phyloP scores from a whole-genome alignment of 2,797 vertebrate species.

The Chelidonichthys spinosus region DNA sequence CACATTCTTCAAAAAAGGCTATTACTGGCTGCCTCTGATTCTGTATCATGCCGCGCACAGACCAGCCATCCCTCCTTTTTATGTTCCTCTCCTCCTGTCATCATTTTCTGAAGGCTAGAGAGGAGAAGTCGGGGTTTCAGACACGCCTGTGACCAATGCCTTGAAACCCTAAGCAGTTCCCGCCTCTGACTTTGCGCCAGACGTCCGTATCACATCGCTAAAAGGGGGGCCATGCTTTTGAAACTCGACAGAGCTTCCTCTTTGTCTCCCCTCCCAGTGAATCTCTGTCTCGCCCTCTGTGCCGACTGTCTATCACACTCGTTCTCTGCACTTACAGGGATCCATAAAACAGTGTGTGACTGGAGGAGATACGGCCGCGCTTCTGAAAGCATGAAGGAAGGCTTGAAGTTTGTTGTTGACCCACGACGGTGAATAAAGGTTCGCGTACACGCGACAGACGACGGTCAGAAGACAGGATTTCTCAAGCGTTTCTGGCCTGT shows the following conservation, averaged over 20 bases:
- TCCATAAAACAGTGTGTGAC: slow-evolving; percentile 61
- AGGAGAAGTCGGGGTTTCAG: slow-evolving; percentile 75
- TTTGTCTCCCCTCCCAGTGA: slow-evolving; percentile 67
- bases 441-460: slow-evolving; percentile 9
- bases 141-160: slow-evolving; percentile 76
- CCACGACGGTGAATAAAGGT: slow-evolving; percentile 36
- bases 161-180: slow-evolving; percentile 79
- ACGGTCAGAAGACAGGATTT: background rate
- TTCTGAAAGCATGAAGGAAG: slow-evolving; percentile 44
- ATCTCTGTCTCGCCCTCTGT: slow-evolving; percentile 63
- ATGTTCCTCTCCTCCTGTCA: slow-evolving; percentile 77
- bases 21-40: slow-evolving; percentile 85
- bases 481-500: slow-evolving; percentile 6
- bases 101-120: slow-evolving; percentile 75
- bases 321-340: slow-evolving; percentile 55
- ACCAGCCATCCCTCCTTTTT: slow-evolving; percentile 78
- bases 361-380: slow-evolving; percentile 57
- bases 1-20: slow-evolving; percentile 85
- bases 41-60: slow-evolving; percentile 79
- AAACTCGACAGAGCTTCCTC: slow-evolving; percentile 76
- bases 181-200: slow-evolving; percentile 75
- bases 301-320: slow-evolving; percentile 64
- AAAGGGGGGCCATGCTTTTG: slow-evolving; percentile 74
- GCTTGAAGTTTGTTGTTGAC: slow-evolving; percentile 43
- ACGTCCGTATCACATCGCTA: slow-evolving; percentile 67